Base-by-base conservation (phyloP, 2,888 invertebrate genomes). In the Oscheius sp. region DNA sequence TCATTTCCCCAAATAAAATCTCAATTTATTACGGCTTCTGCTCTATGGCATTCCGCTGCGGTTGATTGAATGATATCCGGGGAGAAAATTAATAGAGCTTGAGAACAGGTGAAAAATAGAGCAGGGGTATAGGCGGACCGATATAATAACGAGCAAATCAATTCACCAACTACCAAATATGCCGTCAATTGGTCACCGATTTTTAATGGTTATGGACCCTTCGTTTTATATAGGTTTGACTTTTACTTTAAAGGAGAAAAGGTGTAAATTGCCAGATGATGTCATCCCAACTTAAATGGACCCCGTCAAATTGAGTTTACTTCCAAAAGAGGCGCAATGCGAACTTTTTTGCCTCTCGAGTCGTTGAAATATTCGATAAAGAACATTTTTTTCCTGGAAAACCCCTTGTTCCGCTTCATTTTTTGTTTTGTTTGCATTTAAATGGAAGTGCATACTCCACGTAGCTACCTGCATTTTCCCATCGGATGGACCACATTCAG, bases 281-380 rank as follows among this genome's bases (percentile, higher is more conserved):
- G 61, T 61, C 61, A 61, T 43, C 61, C 29, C 29, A 41, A 61
- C 23, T 41, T 41, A 16, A 61, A 61, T 61, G 61, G 41, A 61
- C 41, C 35, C 61, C 61, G 61, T 61, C 43, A 61, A 61, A 61
- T 61, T 61, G 61, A 61, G 43, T 61, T 61, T 61, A 61, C 61
- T 61, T 41, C 61, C 61, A 61, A 61, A 41, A 21, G 29, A 43
- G 16, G 45, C 21, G 43, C 9, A 23, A 41, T 5, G 58, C 29
- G n/a, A 25, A 27, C 27, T 58, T 58, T 29, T 27, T n/a, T 5
- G 6, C 49, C 5, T 49, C 49, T 7, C 16, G 49, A 49, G 49
- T n/a, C 55, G 21, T 6, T 55, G 12, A 21, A 13, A 55, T 23
- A 25, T 25, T 23, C 25, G 3, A 55, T 5, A 3, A 6, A 25